These are phyloP conservation scores for Pogonocherus hispidulus DNA, from an alignment of 2,888 invertebrate genomes.

Conservation along the genomic window DNA sequence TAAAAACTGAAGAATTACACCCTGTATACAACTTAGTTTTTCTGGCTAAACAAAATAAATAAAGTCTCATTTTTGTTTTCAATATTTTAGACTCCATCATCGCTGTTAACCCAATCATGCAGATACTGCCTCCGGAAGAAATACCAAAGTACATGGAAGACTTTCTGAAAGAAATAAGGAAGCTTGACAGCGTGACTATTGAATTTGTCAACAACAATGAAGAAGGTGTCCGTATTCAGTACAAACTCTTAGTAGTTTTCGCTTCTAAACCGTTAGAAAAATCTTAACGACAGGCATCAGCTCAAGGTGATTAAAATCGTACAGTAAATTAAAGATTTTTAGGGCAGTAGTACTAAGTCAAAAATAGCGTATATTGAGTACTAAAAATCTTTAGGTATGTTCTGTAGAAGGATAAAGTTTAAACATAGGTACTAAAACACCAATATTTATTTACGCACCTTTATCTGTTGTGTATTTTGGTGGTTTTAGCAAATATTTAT, in stretches of 20 bases:
- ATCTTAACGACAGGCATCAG: neutral
- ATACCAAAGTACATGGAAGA: slow-evolving; percentile 77
- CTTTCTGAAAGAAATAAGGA: slow-evolving; percentile 68
- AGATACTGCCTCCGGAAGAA: slow-evolving; percentile 73
- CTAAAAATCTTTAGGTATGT: too few relatives aligned
- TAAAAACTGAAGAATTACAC: neutral
- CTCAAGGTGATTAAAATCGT: too few relatives aligned
- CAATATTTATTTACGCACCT: too few relatives aligned
- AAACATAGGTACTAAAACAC: too few relatives aligned
- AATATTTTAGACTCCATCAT: slow-evolving; percentile 75
- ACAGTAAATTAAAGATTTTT: too few relatives aligned
- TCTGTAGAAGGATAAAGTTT: too few relatives aligned
- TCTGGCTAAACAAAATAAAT: too few relatives aligned
- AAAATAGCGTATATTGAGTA: too few relatives aligned
- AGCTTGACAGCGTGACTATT: slow-evolving; percentile 44
- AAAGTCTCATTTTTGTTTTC: slow-evolving; percentile 19
- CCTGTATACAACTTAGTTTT: neutral
- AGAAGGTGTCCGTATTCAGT: slow-evolving; percentile 69
- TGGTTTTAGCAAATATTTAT: too few relatives aligned
- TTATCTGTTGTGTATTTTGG: too few relatives aligned
- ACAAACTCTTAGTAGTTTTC: slow-evolving; percentile 70
- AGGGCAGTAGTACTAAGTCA: too few relatives aligned
- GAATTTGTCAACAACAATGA: slow-evolving; percentile 50
- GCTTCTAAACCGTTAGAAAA: slow-evolving; percentile 64
- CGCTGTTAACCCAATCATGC: slow-evolving; percentile 80